Base-by-base conservation (phyloP, 1,140 invertebrate species). In the Zophobas atratus region DNA sequence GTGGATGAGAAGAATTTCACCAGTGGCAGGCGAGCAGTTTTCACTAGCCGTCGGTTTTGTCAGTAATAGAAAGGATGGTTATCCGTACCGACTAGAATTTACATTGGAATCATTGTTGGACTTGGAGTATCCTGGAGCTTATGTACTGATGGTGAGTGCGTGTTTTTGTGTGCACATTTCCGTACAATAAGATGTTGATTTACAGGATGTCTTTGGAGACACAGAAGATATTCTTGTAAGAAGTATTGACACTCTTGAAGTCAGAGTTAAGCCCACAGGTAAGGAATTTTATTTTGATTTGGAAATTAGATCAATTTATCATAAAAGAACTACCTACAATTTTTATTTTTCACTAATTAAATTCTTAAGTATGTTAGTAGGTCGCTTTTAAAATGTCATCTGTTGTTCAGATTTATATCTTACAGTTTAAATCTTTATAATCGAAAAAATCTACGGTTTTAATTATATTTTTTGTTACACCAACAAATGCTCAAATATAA, bases 41-140 rank as follows among this genome's bases (percentile, higher is more conserved):
- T 88, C 88, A 0, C 88, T 86, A 77, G 89, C 90, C 0, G 51
- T 91, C n/a, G 90, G 88, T 5, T 88, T 91, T 74, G 86, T 92
- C 2, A 90, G 88, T 75, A 84, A 87, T 73, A 87, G 90, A 46
- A 87, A 86, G 1, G 91, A 93, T 81, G 92, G 92, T 1, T 86
- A 86, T 49, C 90, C 91, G 0, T 89, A 89, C 81, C 75, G 84
- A 2, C 86, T 90, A 1, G 85, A 84, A 2, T 87, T 91, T 34
- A 87, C 86, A 0, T 81, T 90, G 20, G 80, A 87, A 1, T 88
- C 90, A 35, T 84, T 92, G 74, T 84, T 87, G 33, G 20, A 20
- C 20, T 80, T 91, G 2, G 77, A 53, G 20, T 85, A 88, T 49
- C 49, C 77, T 1, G 82, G 85, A 20, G 84, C 83, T 3, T 77